Evolutionary conservation across 2,888 invertebrate species (phyloP).

Genomic region (Rhaphigaster nebulosa): DNA sequence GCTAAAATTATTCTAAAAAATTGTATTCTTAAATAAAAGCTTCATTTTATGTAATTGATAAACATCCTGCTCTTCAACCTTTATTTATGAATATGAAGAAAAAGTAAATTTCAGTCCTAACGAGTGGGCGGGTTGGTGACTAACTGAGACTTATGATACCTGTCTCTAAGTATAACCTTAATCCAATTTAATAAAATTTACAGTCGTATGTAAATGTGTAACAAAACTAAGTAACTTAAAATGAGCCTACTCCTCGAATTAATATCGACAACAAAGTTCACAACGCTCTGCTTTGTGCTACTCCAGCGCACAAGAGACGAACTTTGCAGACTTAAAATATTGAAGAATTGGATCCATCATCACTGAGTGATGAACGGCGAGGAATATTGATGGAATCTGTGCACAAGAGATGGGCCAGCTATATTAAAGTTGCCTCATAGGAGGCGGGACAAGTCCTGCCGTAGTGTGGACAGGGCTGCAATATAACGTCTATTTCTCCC

Average conservation of each 20-base stretch:
- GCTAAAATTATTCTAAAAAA: too few relatives aligned
- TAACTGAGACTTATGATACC: too few relatives aligned
- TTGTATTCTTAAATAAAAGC: too few relatives aligned
- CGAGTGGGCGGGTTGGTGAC: too few relatives aligned
- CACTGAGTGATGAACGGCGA: background rate
- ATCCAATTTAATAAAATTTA: too few relatives aligned
- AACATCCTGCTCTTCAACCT: too few relatives aligned
- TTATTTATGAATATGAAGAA: too few relatives aligned
- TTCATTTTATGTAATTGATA: too few relatives aligned
- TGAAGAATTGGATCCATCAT: background rate
- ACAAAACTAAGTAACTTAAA: too few relatives aligned
- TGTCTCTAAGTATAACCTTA: too few relatives aligned
- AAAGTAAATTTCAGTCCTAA: too few relatives aligned
- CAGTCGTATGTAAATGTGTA: too few relatives aligned
- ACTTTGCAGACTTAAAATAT: background rate
- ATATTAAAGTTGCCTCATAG: constrained; percentile 41
- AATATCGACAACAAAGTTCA: background rate
- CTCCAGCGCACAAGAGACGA: background rate
- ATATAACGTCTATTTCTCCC: constrained; percentile 37
- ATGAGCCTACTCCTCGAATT: background rate
- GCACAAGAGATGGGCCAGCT: background rate
- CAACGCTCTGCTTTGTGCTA: background rate
- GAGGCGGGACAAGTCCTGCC: background rate
- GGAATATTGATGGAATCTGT: constrained; percentile 27
- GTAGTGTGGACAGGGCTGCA: constrained; percentile 37